Evolutionary conservation across 2,113 vertebrate species (phyloP).

Genomic region (Tinamus guttatus): DNA sequence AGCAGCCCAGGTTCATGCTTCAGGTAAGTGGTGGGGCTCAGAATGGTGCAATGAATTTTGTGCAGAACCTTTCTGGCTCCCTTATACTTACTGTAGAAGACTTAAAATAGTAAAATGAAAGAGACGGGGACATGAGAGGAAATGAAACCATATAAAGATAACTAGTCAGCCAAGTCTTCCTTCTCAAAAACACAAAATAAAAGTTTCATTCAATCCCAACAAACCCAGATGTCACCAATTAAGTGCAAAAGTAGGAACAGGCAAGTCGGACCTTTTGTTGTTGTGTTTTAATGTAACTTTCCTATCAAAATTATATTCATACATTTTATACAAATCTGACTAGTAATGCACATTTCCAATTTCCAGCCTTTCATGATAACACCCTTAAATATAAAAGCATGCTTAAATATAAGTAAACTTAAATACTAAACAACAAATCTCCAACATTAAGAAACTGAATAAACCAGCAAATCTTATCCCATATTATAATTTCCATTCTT

Average conservation of each 20-base stretch:
- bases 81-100: constrained; percentile 18
- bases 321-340: neutral
- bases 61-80: neutral
- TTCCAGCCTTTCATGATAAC: constrained; percentile 28
- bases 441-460: neutral
- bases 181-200: constrained; percentile 68
- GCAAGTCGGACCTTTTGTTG: constrained; percentile 31
- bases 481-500: neutral
- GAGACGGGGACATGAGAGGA: constrained; percentile 30
- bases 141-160: constrained; percentile 60
- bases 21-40: neutral
- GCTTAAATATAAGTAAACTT: constrained; percentile 11
- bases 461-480: neutral
- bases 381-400: neutral
- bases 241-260: constrained; percentile 56
- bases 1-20: neutral
- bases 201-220: constrained; percentile 54
- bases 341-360: constrained; percentile 6
- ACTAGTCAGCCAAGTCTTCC: constrained; percentile 52
- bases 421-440: neutral
- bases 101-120: constrained; percentile 53
- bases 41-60: neutral
- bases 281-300: constrained; percentile 24
- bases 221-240: constrained; percentile 62
- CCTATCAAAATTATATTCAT: constrained; percentile 28